phyloP scores from a whole-genome alignment of 2,797 vertebrate species.

The Leucoraja ocellata region DNA sequence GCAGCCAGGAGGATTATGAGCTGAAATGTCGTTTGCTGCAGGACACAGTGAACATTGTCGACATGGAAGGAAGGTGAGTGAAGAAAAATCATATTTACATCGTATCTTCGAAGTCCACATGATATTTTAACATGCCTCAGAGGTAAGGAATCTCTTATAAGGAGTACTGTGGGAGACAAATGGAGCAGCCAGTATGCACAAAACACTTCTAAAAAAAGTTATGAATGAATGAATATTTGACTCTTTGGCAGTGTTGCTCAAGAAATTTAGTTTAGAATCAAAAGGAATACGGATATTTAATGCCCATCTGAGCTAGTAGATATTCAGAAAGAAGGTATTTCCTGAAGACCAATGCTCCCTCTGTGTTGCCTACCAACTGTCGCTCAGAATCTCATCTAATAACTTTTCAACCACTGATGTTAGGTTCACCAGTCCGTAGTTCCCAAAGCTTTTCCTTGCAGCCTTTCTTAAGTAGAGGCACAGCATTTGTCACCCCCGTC shows the following conservation, averaged over 20 bases:
- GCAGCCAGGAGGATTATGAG: conserved; percentile 76
- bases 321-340: background rate
- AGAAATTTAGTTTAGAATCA: background rate
- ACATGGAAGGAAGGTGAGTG: conserved; percentile 73
- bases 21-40: conserved; percentile 71
- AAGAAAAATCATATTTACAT: background rate
- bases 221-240: background rate
- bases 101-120: background rate
- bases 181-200: background rate
- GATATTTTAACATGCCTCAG: background rate
- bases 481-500: too few species aligned
- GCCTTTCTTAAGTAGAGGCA: too few species aligned
- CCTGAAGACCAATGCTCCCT: background rate
- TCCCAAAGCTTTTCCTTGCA: too few species aligned
- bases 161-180: background rate
- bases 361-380: background rate
- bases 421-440: too few species aligned
- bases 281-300: background rate
- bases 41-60: conserved; percentile 70
- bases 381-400: too few species aligned
- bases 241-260: background rate
- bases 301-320: too few species aligned
- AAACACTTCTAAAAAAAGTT: background rate
- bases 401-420: too few species aligned
- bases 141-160: background rate